A percentile compares a stretch with the other conserved stretches of the same genome.
Evolutionary conservation across 2,113 vertebrate species (phyloP).

Genomic region (Aphyosemion australe): DNA sequence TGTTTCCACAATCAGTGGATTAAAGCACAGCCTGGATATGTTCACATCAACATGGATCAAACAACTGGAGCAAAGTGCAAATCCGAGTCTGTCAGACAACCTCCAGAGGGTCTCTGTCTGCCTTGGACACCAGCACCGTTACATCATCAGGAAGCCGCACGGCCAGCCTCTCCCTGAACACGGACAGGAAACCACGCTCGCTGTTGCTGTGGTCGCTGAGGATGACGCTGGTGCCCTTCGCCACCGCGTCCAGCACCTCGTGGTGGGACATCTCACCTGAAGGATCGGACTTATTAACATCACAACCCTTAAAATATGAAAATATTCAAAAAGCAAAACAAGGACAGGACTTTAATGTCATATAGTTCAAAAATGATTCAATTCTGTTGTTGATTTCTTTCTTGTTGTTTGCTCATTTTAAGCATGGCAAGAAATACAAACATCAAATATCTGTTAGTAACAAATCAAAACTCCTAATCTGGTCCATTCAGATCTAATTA

Average conservation of each 20-base stretch:
- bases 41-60: no score
- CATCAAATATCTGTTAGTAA: no score
- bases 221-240: slow-evolving; percentile 87
- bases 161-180: slow-evolving; percentile 81
- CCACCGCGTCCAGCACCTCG: slow-evolving; percentile 87
- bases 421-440: no score
- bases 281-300: neutral
- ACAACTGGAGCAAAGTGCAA: no score
- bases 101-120: slow-evolving; percentile 88
- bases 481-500: no score
- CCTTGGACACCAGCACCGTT: slow-evolving; percentile 81
- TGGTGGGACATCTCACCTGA: slow-evolving; percentile 98
- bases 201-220: slow-evolving; percentile 97
- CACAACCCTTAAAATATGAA: neutral
- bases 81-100: slow-evolving; percentile 74
- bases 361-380: no score
- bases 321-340: no score
- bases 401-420: no score
- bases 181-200: slow-evolving; percentile 90
- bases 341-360: no score
- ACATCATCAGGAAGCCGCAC: slow-evolving; percentile 79
- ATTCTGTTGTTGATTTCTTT: no score
- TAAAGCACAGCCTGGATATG: neutral
- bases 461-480: no score
- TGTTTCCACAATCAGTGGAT: neutral